Percentiles rank a stretch among this genome's conserved stretches.
These are phyloP conservation scores for Notamacropus eugenii DNA, from an alignment of 2,797 vertebrate species.

Conservation along the genomic window DNA sequence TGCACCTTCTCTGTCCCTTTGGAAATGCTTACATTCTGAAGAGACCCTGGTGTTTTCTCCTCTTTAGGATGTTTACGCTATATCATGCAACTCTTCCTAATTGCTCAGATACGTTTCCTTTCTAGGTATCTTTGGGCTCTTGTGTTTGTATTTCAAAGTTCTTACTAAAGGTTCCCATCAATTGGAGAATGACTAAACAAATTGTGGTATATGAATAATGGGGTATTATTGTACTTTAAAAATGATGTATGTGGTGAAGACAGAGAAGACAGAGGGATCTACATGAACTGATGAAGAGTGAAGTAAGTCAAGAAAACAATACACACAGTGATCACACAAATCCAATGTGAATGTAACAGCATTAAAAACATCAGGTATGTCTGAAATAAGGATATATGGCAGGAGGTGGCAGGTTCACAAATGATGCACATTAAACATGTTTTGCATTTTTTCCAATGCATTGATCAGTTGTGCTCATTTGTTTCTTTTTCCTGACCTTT, in stretches of 20 bases:
- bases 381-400: background rate
- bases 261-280: background rate
- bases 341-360: background rate
- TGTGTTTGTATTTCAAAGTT: background rate
- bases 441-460: background rate
- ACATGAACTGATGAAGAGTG: background rate
- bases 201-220: background rate
- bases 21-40: background rate
- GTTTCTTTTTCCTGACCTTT: background rate
- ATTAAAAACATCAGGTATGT: background rate
- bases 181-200: background rate
- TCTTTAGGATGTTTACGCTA: background rate
- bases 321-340: background rate
- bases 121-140: background rate
- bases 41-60: background rate
- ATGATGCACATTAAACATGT: background rate
- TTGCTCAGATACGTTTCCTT: background rate
- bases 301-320: background rate
- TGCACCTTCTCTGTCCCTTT: background rate
- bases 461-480: background rate
- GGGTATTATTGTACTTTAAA: background rate
- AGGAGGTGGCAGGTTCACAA: background rate
- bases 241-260: background rate
- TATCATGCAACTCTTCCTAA: background rate
- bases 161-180: background rate